Evolutionary conservation across 2,888 invertebrate species (phyloP).

Genomic region (Sarcophaga caerulescens): DNA sequence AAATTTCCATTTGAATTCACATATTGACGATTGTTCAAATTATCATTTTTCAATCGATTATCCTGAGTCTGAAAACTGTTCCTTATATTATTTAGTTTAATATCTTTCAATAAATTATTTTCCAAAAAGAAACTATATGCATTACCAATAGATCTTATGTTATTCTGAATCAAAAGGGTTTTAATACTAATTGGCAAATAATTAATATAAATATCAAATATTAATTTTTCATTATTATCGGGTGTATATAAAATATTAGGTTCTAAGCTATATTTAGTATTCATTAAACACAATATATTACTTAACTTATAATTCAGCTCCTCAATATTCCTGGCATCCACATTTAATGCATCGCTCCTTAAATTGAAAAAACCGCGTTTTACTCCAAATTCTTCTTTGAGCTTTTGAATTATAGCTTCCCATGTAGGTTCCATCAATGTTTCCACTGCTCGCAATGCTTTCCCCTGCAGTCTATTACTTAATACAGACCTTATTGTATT

Average conservation of each 20-base stretch:
- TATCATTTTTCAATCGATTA: no score
- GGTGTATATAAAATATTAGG: conserved; percentile 51
- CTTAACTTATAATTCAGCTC: conserved; percentile 43
- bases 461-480: not conserved
- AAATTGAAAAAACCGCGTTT: conserved; percentile 58
- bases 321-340: conserved; percentile 47
- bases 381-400: conserved; percentile 61
- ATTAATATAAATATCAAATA: conserved; percentile 59
- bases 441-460: not conserved
- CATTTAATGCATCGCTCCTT: conserved; percentile 52
- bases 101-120: conserved; percentile 59
- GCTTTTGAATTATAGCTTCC: conserved; percentile 43
- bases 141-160: conserved; percentile 49
- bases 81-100: not conserved
- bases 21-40: no score
- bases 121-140: conserved; percentile 48
- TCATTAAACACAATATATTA: conserved; percentile 51
- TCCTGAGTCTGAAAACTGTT: no score
- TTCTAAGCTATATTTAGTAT: conserved; percentile 48
- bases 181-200: conserved; percentile 54
- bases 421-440: conserved; percentile 16
- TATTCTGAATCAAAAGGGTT: conserved; percentile 51
- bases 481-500: not conserved
- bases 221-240: conserved; percentile 44
- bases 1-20: no score